Conservation (phyloP, 2,797 vertebrate genomes). For the Acropternis orthonyx region DNA sequence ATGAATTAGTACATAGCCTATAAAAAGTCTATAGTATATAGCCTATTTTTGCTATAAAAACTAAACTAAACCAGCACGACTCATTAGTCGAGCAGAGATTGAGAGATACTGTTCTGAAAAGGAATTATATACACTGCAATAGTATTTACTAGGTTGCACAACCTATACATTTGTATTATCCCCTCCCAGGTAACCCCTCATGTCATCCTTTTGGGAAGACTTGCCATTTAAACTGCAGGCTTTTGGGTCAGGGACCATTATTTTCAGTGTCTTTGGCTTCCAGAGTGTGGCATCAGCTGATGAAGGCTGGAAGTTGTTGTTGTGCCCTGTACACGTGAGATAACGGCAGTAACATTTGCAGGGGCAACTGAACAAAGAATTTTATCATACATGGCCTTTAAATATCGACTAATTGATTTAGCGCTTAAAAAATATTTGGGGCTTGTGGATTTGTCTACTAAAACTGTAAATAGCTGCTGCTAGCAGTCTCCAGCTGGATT, state of each 20-base stretch:
- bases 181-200: not conserved
- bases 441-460: not conserved
- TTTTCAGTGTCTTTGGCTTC: not conserved
- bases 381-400: constrained; percentile 1
- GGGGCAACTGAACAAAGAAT: not conserved
- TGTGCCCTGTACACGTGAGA: not conserved
- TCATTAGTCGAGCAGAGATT: not conserved
- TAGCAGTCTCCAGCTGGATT: constrained; percentile 7
- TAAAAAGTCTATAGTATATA: not conserved
- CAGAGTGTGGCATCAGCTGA: not conserved
- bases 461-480: not conserved
- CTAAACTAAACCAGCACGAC: not conserved
- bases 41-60: not conserved
- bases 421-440: constrained; percentile 24
- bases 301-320: not conserved
- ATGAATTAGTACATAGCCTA: not conserved
- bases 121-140: not conserved
- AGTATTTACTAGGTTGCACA: not conserved
- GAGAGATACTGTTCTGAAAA: not conserved
- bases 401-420: constrained; percentile 38
- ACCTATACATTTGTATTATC: not conserved
- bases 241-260: not conserved
- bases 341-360: not conserved
- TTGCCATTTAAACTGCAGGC: not conserved
- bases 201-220: not conserved